Percentiles rank a stretch among this genome's conserved stretches.
phyloP scores from a whole-genome alignment of 2,888 invertebrate species.

The Chrysotoxum bicinctum region DNA sequence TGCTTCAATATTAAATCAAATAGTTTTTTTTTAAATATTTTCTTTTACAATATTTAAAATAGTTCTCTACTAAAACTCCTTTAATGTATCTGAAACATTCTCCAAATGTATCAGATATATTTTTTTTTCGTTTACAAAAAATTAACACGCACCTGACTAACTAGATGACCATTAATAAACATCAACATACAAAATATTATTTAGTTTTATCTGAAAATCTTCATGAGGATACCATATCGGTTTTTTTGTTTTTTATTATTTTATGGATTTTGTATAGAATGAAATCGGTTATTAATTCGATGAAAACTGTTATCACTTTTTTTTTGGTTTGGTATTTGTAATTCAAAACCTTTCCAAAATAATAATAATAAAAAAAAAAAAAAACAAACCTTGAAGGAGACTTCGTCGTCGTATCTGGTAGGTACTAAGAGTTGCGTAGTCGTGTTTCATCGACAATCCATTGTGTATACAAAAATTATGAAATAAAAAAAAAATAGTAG shows the following conservation, averaged over 20 bases:
- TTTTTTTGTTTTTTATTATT: slow-evolving; percentile 54
- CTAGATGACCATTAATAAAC: neutral
- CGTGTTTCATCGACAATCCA: neutral
- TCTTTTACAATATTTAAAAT: no score
- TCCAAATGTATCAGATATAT: no score
- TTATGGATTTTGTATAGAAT: slow-evolving; percentile 37
- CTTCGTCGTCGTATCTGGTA: neutral
- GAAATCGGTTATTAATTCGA: slow-evolving; percentile 54
- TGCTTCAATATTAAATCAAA: no score
- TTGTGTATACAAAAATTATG: slow-evolving; percentile 38
- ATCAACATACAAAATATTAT: neutral
- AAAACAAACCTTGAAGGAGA: neutral
- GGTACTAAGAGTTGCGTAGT: neutral
- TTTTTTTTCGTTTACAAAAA: no score
- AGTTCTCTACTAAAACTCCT: no score
- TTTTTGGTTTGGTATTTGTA: slow-evolving; percentile 31
- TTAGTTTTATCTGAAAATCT: slow-evolving; percentile 3
- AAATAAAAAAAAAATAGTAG: slow-evolving; percentile 39
- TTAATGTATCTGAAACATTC: no score
- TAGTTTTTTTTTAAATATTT: no score
- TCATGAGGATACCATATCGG: slow-evolving; percentile 11
- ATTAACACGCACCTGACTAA: no score
- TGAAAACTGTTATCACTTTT: slow-evolving; percentile 60
- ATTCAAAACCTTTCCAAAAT: slow-evolving; percentile 48
- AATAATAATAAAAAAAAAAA: neutral